Base-by-base conservation (phyloP, 2,797 vertebrate species). In the Astyanax mexicanus region DNA sequence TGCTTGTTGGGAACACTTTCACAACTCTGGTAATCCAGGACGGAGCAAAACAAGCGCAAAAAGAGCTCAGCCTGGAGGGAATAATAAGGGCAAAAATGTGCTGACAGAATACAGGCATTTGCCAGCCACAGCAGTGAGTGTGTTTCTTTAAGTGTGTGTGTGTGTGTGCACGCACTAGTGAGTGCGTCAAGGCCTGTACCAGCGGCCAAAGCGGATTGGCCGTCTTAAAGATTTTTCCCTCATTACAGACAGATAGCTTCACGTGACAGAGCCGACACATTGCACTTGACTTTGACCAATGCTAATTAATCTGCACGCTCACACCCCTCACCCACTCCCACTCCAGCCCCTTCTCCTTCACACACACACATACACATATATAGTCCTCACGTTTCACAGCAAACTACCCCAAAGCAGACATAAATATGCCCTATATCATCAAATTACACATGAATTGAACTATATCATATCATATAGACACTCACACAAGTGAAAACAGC, bases 201-300 rank as follows among this genome's bases (percentile, higher is more conserved):
- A 35, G 42, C 11, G 21, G 75, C 47, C 62, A 69, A 75, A 71
- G 72, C 75, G 67, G 77, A 79, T 80, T 81, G 66, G 52, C 37
- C 60, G 6, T 74, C 83, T 81, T 82, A 77, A 72, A 77, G 68
- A 68, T 68, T 79, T 79, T 70, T 72, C 47, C 54, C 69, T 82
- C 27, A 29, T 69, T 79, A 77, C 57, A 64, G 58, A 45, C 54
- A 38, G 65, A 51, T 73, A 45, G 68, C 76, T 91, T 92, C 89
- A 91, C 88, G 85, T 92, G 91, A 90, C 71, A 7, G 2, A 2
- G 0, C 85, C 84, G 79, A 89, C 90, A 92, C 88, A 87, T 88
- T 89, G 88, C 84, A 81, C 82, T 84, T 66, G 65, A 79, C 79
- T 77, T 80, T 47, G 75, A 81, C 80, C 76, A 75, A 79, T 62